A percentile compares a stretch with the other conserved stretches of the same genome.
Evolutionary conservation across 2,797 vertebrate genomes (phyloP).

Genomic region (Poecile montanus): DNA sequence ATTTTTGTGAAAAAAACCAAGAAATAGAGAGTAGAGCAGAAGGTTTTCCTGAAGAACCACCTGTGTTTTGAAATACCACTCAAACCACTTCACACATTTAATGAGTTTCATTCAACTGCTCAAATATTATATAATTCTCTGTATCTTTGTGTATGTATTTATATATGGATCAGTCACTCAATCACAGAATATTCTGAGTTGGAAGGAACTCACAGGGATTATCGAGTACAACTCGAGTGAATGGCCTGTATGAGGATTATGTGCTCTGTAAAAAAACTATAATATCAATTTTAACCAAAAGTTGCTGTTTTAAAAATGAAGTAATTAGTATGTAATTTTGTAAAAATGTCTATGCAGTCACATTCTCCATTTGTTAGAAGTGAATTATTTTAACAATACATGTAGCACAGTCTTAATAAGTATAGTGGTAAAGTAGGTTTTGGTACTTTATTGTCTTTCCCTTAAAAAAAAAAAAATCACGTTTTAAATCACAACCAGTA

Average conservation of each 20-base stretch:
- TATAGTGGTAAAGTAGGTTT: not conserved
- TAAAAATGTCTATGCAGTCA: not conserved
- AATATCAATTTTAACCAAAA: not conserved
- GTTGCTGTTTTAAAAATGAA: not conserved
- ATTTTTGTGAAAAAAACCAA: not conserved
- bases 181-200: not conserved
- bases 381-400: not conserved
- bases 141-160: not conserved
- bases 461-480: not conserved
- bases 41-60: not conserved
- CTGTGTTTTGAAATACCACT: not conserved
- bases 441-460: not conserved
- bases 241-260: not conserved
- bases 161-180: not conserved
- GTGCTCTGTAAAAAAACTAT: not conserved
- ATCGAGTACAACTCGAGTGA: fast-evolving
- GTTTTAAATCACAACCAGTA: not conserved
- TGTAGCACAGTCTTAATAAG: not conserved
- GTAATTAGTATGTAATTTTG: not conserved
- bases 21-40: not conserved
- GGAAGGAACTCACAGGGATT: not conserved
- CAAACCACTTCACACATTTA: not conserved
- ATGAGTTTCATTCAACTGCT: not conserved
- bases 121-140: not conserved
- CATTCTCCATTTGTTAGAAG: not conserved